phyloP scores from a whole-genome alignment of 2,888 invertebrate genomes.

The Monopis laevigella region DNA sequence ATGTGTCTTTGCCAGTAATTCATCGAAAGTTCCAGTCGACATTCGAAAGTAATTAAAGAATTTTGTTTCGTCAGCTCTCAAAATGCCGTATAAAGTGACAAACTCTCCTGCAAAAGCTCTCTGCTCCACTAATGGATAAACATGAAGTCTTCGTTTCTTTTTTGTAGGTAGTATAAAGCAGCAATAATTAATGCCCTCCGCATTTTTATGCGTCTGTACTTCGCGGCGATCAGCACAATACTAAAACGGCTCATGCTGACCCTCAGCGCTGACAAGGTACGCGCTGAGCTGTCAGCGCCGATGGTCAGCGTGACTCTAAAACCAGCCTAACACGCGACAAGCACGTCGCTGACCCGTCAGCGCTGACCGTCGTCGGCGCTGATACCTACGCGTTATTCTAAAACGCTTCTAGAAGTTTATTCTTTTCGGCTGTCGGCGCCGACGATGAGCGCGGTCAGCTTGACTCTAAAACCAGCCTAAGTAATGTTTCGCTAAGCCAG shows the following conservation, averaged over 20 bases:
- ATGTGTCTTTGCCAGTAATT: constrained; percentile 22
- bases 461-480: constrained; percentile 16
- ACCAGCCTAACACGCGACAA: not conserved
- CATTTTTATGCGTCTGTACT: constrained; percentile 18
- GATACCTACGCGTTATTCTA: constrained; percentile 19
- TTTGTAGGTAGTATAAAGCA: no score
- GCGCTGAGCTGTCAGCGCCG: not conserved
- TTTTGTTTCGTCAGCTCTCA: no score
- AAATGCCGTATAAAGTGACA: no score
- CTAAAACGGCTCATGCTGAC: not conserved
- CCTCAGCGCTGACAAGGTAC: constrained; percentile 4
- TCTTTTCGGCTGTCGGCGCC: constrained; percentile 14
- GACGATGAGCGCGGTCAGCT: constrained; percentile 15
- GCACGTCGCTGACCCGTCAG: constrained; percentile 14
- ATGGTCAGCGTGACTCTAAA: not conserved
- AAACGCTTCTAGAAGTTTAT: constrained; percentile 20
- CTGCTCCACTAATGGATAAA: no score
- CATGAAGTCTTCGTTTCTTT: no score
- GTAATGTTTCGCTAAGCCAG: no score
- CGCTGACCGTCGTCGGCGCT: constrained; percentile 20
- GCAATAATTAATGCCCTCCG: constrained; percentile 20
- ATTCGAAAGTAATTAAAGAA: no score
- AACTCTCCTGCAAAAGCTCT: no score
- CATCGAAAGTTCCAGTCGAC: no score
- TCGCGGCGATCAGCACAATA: not conserved